Conservation (phyloP, 2,797 vertebrate species). For the Emydoidea blandingii region DNA sequence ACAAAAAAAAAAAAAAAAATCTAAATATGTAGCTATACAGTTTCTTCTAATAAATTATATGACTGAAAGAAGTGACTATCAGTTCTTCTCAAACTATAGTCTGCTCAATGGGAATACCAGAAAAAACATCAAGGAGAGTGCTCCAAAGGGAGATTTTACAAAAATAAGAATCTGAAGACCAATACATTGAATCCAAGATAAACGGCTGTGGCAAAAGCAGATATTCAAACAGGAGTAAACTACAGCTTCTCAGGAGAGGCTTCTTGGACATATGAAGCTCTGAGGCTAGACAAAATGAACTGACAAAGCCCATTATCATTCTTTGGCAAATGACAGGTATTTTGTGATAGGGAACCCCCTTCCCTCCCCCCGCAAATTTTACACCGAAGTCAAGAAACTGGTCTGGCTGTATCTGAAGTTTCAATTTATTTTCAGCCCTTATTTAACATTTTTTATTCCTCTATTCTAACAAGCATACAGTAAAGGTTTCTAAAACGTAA, state of each 20-base stretch:
- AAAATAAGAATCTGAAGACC: background rate
- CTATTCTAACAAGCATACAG: rapidly evolving
- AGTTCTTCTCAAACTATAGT: background rate
- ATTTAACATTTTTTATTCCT: background rate
- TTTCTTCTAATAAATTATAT: background rate
- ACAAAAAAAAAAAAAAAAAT: too few relatives aligned
- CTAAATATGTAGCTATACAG: too few relatives aligned
- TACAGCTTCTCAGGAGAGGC: background rate
- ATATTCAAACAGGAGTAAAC: background rate
- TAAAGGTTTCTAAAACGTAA: background rate
- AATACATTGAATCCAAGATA: background rate
- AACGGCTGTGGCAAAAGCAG: background rate
- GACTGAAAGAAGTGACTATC: background rate
- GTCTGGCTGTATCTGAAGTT: background rate
- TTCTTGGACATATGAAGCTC: background rate
- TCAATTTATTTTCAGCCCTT: background rate
- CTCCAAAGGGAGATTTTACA: too few relatives aligned
- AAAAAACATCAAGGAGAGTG: background rate
- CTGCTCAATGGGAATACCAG: background rate
- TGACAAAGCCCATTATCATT: background rate
- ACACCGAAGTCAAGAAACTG: background rate
- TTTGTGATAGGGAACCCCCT: constrained; percentile 55
- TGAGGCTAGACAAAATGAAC: background rate
- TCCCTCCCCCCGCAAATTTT: background rate
- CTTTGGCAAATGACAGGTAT: background rate